Evolutionary conservation across 1,140 invertebrate species (phyloP).

Genomic region (Calliopsis andreniformis): DNA sequence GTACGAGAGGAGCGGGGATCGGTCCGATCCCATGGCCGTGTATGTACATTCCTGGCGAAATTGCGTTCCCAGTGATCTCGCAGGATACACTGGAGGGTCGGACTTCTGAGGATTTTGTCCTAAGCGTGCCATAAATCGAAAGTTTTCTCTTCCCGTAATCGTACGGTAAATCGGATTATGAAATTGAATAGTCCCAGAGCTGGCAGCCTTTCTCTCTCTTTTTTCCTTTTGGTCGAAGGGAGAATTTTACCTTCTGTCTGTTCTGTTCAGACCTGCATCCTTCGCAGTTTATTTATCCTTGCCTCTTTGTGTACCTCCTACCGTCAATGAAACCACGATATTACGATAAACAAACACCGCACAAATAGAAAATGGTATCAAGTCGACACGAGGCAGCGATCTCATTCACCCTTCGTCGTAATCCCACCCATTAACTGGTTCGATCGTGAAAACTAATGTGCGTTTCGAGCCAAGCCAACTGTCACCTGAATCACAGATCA

Average conservation of each 20-base stretch:
- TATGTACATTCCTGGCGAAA: conserved; percentile 40
- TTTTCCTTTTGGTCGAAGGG: not conserved
- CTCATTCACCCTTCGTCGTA: not conserved
- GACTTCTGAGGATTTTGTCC: conserved; percentile 57
- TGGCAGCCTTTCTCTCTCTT: not conserved
- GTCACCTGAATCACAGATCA: not conserved
- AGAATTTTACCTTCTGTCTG: conserved; percentile 2
- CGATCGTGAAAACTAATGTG: not conserved
- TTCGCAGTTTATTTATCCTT: conserved; percentile 19
- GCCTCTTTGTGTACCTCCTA: not conserved
- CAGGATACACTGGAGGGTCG: conserved; percentile 29
- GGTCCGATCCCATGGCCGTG: conserved; percentile 29
- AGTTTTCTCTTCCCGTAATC: conserved; percentile 67
- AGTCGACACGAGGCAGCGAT: too few species aligned
- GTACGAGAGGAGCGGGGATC: conserved; percentile 5
- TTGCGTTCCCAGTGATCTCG: conserved; percentile 50
- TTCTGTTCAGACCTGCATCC: not conserved
- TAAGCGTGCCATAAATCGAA: conserved; percentile 67
- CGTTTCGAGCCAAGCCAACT: not conserved
- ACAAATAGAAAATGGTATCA: conserved; percentile 21
- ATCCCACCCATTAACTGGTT: conserved; percentile 5
- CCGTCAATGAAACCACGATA: conserved; percentile 4
- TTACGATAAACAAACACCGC: conserved; percentile 7
- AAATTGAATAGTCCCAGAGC: conserved; percentile 67
- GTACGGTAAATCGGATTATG: conserved; percentile 68